Base-by-base conservation (phyloP, 2,797 vertebrate genomes). In the Bovichtus variegatus region DNA sequence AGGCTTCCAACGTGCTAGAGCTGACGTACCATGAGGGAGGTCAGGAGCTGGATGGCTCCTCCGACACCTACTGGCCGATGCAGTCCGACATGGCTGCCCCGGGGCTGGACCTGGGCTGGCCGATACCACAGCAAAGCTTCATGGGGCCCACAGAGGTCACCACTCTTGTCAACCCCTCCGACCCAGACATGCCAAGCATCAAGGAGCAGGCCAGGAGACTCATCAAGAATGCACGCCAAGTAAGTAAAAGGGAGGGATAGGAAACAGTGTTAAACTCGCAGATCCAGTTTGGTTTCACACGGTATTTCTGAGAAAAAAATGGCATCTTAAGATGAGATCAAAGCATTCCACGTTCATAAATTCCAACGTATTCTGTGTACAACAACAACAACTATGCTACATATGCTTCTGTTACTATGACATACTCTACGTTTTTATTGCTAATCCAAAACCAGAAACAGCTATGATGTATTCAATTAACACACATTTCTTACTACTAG, bases 31-130 rank as follows among this genome's bases (percentile, higher is more conserved):
- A 86, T 0, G 93, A 96, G 0, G 75, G 81, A 71, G 59, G 27
- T 11, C 36, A 72, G 0, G 94, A 94, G 3, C 81, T 63, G 0
- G 98, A 98, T 0, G 97, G 97, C 46, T 99, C 98, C 29, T 99
- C 98, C 0, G 98, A 99, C 80, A 99, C 98, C 31, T 99, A 99
- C 89, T 99, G 98, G 98, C 98, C 98, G 0, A 36, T 98, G 91
- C 97, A 99, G 92, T 99, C 98, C 0, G 98, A 99, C 83, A 89
- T 97, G 5, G 97, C 97, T 0, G 96, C 98, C 5, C 98, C 98
- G 0, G 98, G 97, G 53, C 96, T 99, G 59, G 98, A 99, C 81
- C 93, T 99, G 70, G 98, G 98, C 62, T 99, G 98, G 98, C 98
- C 98, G 0, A 77, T 96, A 78, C 85, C 94, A 46, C 97, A 96